Evolutionary conservation across 1,140 invertebrate species (phyloP).

Genomic region (Drosophila suzukii): DNA sequence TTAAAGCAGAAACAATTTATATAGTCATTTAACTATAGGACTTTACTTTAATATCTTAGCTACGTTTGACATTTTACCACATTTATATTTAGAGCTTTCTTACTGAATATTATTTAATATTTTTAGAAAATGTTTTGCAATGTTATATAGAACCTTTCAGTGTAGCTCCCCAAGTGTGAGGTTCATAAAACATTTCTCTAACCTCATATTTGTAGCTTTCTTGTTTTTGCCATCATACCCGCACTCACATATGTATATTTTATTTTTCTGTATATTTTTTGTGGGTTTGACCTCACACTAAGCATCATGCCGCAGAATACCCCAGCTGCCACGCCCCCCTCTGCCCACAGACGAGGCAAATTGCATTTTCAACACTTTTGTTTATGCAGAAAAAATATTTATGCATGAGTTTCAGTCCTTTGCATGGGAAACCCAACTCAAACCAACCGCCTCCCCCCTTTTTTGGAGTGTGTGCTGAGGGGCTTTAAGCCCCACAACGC

Average conservation of each 20-base stretch:
- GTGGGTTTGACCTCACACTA: slow-evolving; percentile 71
- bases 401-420: slow-evolving; percentile 46
- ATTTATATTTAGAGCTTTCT: no score
- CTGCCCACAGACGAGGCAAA: slow-evolving; percentile 42
- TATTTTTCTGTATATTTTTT: slow-evolving; percentile 42
- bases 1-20: not conserved
- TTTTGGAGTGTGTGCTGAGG: slow-evolving; percentile 41
- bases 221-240: not conserved
- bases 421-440: not conserved
- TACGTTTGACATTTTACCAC: no score
- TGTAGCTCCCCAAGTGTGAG: slow-evolving; percentile 1
- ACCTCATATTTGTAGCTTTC: not conserved
- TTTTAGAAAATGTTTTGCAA: no score
- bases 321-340: not conserved
- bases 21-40: not conserved
- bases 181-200: slow-evolving; percentile 1
- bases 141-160: no score
- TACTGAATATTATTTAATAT: no score
- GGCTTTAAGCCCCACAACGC: slow-evolving; percentile 50
- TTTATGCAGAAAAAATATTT: slow-evolving; percentile 78
- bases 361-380: slow-evolving; percentile 82
- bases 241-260: slow-evolving; percentile 1
- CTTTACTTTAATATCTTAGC: no score
- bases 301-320: slow-evolving; percentile 26
- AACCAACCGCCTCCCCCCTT: not conserved